Base-by-base conservation (phyloP, 2,797 vertebrate species). In the Neosilurus hyrtlii region DNA sequence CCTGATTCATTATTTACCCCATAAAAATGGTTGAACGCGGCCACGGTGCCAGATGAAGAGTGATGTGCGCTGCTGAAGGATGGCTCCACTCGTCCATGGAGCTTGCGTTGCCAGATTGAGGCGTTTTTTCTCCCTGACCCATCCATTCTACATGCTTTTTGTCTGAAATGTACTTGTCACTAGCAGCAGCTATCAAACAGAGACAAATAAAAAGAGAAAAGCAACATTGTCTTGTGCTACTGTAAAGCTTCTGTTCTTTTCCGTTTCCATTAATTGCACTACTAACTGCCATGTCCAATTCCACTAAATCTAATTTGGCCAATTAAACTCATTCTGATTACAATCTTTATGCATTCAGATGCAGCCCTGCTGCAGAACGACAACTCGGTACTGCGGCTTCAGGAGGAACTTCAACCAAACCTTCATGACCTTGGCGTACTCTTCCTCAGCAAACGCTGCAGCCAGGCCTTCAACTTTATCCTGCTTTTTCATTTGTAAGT, bases 401-500 rank as follows among this genome's bases (percentile, higher is more conserved):
- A 89, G 0, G 88, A 90, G 37, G 83, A 76, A 22, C 86, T 89
- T 20, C 87, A 92, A 75, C 92, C 93, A 8, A 93, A 93, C 86
- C 91, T 94, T 15, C 26, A 74, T 62, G 35, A 92, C 30, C 89
- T 94, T 8, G 93, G 93, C 4, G 84, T 93, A 35, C 30, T 57
- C 18, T 75, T 94, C 86, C 93, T 94, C 81, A 92, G 90, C 82
- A 91, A 89, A 26, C 91, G 89, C 76, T 91, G 90, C 91, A 93
- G 92, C 84, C 88, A 90, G 6, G 90, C 91, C 62, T 94, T 94
- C 86, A 91, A 91, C 88, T 90, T 88, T 81, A 89, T 93, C 84
- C 89, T 95, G 56, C 90, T 94, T 87, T 92, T 93, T 86, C 93
- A 94, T 80, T 94, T 94, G 93, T 94, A 90, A 94, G 93, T 92